Evolutionary conservation across 1,140 invertebrate species (phyloP), one percentile per base, ranked within the genome.

Genomic region (Conopomorpha cramerella): DNA sequence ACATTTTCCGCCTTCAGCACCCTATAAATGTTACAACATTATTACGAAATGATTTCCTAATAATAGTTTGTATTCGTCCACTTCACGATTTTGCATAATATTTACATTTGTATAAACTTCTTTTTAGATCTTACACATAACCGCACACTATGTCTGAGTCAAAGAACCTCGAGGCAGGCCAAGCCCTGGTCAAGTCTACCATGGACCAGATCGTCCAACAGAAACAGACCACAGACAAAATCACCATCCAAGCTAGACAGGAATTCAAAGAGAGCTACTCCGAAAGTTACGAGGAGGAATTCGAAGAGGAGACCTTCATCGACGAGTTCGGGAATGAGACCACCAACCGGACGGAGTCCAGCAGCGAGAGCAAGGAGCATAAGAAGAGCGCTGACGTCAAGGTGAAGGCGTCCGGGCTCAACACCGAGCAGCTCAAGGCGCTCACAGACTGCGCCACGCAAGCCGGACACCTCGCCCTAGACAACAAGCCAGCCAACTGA

Each of bases 361-460:
- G 71, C 46, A 76, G 71, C 33, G 66, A 73, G 43, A 72, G 66
- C 48, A 72, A 70, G 35, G 63, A 77, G 50, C 73, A 78, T 39
- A 64, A 71, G 30, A 73, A 63, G 47, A 77, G 70, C 32, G 77
- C 77, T 13, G 72, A 79, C 31, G 77, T 79, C 0, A 48, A 65
- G 49, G 74, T 79, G 2, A 79, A 79, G 36, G 77, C 77, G 3
- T 55, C 64, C 7, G 77, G 77, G 34, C 48, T 79, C 16, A 78
- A 77, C 36, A 55, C 66, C 1, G 62, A 68, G 28, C 77, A 79
- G 57, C 48, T 74, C 10, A 61, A 77, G 43, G 74, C 74, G 16
- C 53, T 79, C 1, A 77, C 73, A n/a, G 72, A 79, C 44, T 76
- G 74, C 34, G 76, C 77, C n/a, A 77, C 65, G 31, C 41, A 76